These are phyloP conservation scores for Cynopterus sphinx DNA, from an alignment of 2,797 vertebrate species.

Conservation along the genomic window DNA sequence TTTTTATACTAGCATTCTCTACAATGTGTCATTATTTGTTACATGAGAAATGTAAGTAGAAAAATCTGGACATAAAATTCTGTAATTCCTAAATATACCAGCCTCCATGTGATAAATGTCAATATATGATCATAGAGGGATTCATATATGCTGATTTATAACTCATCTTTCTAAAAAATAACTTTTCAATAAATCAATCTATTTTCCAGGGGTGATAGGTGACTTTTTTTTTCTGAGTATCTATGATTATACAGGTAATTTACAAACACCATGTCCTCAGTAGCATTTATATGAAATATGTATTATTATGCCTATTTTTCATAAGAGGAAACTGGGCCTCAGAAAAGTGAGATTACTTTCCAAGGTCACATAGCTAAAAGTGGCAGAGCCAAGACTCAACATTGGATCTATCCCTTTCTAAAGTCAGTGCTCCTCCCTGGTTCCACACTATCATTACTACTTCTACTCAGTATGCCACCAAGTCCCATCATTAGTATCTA, in stretches of 20 bases:
- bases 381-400: not conserved
- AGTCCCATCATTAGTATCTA: not conserved
- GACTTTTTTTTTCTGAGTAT: not conserved
- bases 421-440: not conserved
- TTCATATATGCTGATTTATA: not conserved
- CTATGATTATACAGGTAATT: not conserved
- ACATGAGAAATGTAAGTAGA: conserved; percentile 23
- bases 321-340: not conserved
- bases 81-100: not conserved
- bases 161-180: not conserved
- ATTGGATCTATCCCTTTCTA: not conserved
- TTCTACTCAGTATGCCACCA: not conserved
- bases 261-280: not conserved
- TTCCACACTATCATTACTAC: too few species aligned
- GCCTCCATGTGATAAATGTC: not conserved
- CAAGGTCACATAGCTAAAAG: not conserved
- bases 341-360: not conserved
- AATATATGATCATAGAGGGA: not conserved
- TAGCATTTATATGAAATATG: not conserved
- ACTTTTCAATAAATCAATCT: not conserved
- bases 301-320: not conserved
- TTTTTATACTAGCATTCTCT: not conserved
- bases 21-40: not conserved
- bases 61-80: not conserved
- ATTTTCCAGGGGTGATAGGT: not conserved